Evolutionary conservation across 1,140 invertebrate genomes (phyloP).

Genomic region (Ganaspis sp.): DNA sequence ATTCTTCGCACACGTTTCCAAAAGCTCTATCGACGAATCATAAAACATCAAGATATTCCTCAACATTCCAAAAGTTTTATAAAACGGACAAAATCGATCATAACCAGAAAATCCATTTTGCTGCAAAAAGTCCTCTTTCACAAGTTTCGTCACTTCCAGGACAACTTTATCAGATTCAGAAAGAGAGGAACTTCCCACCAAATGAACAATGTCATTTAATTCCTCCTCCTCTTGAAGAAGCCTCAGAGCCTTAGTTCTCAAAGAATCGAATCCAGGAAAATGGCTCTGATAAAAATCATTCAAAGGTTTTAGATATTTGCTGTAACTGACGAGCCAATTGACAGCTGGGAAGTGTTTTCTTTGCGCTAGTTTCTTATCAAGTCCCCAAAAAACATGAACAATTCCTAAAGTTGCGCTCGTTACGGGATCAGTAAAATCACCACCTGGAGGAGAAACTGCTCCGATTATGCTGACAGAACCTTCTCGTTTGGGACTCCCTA

Average conservation of each 20-base stretch:
- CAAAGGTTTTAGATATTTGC: slow-evolving; percentile 98
- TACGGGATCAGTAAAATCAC: slow-evolving; percentile 99
- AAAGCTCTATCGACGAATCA: slow-evolving; percentile 97
- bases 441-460: slow-evolving; percentile 99
- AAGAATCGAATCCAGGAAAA: slow-evolving; percentile 96
- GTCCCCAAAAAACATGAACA: slow-evolving; percentile 99
- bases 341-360: slow-evolving; percentile 99
- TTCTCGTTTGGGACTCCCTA: slow-evolving; percentile 98
- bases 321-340: slow-evolving; percentile 99
- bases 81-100: slow-evolving; percentile 99
- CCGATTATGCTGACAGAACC: slow-evolving; percentile 99
- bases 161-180: slow-evolving; percentile 99
- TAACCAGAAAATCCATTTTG: slow-evolving; percentile 98
- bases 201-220: slow-evolving; percentile 99
- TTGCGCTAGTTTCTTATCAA: slow-evolving; percentile 99
- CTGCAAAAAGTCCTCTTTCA: slow-evolving; percentile 99
- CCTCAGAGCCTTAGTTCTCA: slow-evolving; percentile 95
- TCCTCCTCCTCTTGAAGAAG: slow-evolving; percentile 99
- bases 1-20: slow-evolving; percentile 97
- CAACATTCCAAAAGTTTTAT: slow-evolving; percentile 99
- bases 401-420: slow-evolving; percentile 99
- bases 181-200: slow-evolving; percentile 98
- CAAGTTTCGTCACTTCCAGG: slow-evolving; percentile 97
- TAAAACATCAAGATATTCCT: slow-evolving; percentile 99
- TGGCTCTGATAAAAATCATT: slow-evolving; percentile 99